Evolutionary conservation across 2,888 invertebrate genomes (phyloP).

Genomic region (Marasmarcha lunaedactyla): DNA sequence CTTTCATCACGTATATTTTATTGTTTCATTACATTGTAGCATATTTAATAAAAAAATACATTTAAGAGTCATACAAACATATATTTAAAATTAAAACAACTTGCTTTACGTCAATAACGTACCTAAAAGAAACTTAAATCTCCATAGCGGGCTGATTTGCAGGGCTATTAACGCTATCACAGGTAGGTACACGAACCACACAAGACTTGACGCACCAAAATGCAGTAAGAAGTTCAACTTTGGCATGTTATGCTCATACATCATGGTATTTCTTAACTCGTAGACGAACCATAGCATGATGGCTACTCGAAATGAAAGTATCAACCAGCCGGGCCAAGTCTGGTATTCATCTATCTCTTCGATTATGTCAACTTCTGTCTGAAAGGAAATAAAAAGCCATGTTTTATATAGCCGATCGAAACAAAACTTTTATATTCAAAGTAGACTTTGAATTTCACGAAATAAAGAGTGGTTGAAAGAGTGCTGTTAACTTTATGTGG

Average conservation of each 20-base stretch:
- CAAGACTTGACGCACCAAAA: slow-evolving; percentile 96
- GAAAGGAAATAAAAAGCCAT: slow-evolving; percentile 16
- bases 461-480: too few relatives aligned
- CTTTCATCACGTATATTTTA: too few relatives aligned
- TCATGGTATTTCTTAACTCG: slow-evolving; percentile 71
- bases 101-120: too few relatives aligned
- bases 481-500: too few relatives aligned
- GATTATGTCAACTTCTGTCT: slow-evolving; percentile 96
- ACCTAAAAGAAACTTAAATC: slow-evolving; percentile 94
- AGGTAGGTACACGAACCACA: slow-evolving; percentile 98
- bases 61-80: too few relatives aligned
- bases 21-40: too few relatives aligned
- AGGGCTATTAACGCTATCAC: slow-evolving; percentile 93
- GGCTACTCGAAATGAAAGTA: slow-evolving; percentile 84
- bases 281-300: slow-evolving; percentile 93
- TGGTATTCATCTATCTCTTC: slow-evolving; percentile 98
- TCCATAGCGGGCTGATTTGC: slow-evolving; percentile 94
- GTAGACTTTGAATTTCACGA: neutral
- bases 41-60: too few relatives aligned
- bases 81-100: too few relatives aligned
- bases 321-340: slow-evolving; percentile 97
- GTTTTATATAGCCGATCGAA: too few relatives aligned
- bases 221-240: slow-evolving; percentile 95
- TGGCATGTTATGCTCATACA: slow-evolving; percentile 66
- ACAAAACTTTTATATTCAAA: too few relatives aligned